Base-by-base conservation (phyloP, 2,888 invertebrate genomes). In the Schizotus pectinicornis region DNA sequence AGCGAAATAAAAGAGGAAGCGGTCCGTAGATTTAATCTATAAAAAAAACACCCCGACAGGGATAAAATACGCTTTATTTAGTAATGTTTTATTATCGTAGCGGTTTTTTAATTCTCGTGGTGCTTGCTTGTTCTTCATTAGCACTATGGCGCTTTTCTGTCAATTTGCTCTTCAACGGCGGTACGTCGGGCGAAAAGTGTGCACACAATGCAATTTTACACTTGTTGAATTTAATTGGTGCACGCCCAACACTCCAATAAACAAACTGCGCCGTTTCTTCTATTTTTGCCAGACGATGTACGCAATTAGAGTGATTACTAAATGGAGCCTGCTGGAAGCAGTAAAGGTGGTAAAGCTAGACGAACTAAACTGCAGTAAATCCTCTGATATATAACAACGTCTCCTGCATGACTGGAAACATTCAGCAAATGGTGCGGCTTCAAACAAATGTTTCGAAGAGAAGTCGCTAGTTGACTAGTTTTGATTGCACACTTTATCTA, bases 81-180 rank as follows among this genome's bases (percentile, higher is more conserved):
- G 67, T 67, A 64, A 66, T 67, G 69, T 65, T 69, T 71, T 71
- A 68, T 69, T 68, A 67, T 65, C 52, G 32, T 43, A 39, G 42
- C 48, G 55, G 59, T 64, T 64, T 64, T 64, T 67, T 67, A 67
- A 67, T 67, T 67, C 62, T 50, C 58, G 54, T 61, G 13, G 47
- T 59, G 55, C 59, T 64, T 65, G 57, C 59, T 62, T 64, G 59
- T 62, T 62, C 62, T 61, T 61, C 47, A 50, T 56, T 56, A 50
- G 48, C 36, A 7, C 13, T 14, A 46, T 8, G n/a, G n/a, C 37
- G 35, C 38, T 57, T 52, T 58, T 48, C 41, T 53, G 46, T 43
- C 47, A 48, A 53, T 58, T 48, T 48, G 12, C 12, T 41, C 13
- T 45, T 58, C 43, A 43, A 43, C 35, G 33, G 36, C 47, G 45